phyloP scores from a whole-genome alignment of 2,888 invertebrate species.

The Drosophila lutescens region DNA sequence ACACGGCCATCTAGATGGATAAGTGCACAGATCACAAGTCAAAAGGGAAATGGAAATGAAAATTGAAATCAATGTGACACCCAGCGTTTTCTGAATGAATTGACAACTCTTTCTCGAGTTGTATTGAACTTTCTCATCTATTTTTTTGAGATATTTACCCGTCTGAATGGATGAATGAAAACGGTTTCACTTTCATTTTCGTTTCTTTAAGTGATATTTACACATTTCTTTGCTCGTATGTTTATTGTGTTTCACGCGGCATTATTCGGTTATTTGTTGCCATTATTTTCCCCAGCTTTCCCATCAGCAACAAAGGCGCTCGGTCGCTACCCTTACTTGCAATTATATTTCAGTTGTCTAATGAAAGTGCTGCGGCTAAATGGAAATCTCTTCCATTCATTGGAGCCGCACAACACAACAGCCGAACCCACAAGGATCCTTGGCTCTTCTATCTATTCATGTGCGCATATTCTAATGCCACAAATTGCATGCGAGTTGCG shows the following conservation, averaged over 20 bases:
- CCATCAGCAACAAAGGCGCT: slow-evolving; percentile 19
- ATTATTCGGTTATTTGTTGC: slow-evolving; percentile 46
- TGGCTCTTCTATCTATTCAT: slow-evolving; percentile 17
- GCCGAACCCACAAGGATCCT: slow-evolving; percentile 10
- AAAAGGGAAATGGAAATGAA: slow-evolving; percentile 29
- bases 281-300: slow-evolving; percentile 39
- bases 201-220: slow-evolving; percentile 50
- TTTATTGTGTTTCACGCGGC: slow-evolving; percentile 47
- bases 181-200: slow-evolving; percentile 64
- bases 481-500: slow-evolving; percentile 38
- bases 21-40: slow-evolving; percentile 8
- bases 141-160: slow-evolving; percentile 21
- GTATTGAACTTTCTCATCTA: slow-evolving; percentile 46
- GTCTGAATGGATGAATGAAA: slow-evolving; percentile 28
- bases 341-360: slow-evolving; percentile 44
- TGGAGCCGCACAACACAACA: slow-evolving; percentile 11
- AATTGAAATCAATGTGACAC: slow-evolving; percentile 25
- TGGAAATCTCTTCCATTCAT: slow-evolving; percentile 39
- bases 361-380: slow-evolving; percentile 35
- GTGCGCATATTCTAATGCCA: slow-evolving; percentile 44
- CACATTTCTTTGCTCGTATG: slow-evolving; percentile 41
- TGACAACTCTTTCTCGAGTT: slow-evolving; percentile 36
- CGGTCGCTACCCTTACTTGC: slow-evolving; percentile 30
- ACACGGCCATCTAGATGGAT: slow-evolving; percentile 13
- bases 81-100: slow-evolving; percentile 25